Base-by-base conservation (phyloP, 2,888 invertebrate species). In the Masnerella sp. region DNA sequence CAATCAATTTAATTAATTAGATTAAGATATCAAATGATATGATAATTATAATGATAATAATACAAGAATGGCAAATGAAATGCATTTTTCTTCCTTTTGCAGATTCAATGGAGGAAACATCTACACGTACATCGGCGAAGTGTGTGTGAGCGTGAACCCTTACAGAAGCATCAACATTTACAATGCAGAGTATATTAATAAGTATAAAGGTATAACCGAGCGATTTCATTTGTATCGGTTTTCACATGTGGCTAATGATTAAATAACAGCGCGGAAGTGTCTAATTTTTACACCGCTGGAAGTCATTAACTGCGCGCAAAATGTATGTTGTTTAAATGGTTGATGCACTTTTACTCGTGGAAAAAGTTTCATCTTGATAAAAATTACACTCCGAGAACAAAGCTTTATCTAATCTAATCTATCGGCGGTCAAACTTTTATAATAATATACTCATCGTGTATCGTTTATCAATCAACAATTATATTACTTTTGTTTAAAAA, bases 111-210 rank as follows among this genome's bases (percentile, higher is more conserved):
- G 93, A 88, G 95, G 96, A 80, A 93, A 93, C 88, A 97, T 99
- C 85, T 99, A 99, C 90, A 98, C 98, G 5, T 99, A 99, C 89
- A 99, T 99, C 81, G 99, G 99, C 36, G 99, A 99, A 89, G 97
- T 98, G 81, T 94, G 96, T 85, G 96, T 99, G 34, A 98, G 98
- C 0, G 95, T 99, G 79, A 99, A 99, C 89, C 99, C 99, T 0
- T 99, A 99, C 90, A 92, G 94, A 85, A 93, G 91, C 42, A 91
- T 98, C 88, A 96, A 96, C 87, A 96, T 99, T 85, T 99, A 98
- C 89, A 96, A 94, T 67, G 89, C 91, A 56, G 93, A 94, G 76
- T 92, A 93, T 84, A 93, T 99, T 87, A 93, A 94, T 73, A 93
- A 95, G 89, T 99, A 98, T 89, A 94, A 94, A 91, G 93, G 93